Percentiles rank a stretch among this genome's conserved stretches.
These are phyloP conservation scores for Cyprinodon tularosa DNA, from an alignment of 2,113 vertebrate genomes.

Conservation along the genomic window DNA sequence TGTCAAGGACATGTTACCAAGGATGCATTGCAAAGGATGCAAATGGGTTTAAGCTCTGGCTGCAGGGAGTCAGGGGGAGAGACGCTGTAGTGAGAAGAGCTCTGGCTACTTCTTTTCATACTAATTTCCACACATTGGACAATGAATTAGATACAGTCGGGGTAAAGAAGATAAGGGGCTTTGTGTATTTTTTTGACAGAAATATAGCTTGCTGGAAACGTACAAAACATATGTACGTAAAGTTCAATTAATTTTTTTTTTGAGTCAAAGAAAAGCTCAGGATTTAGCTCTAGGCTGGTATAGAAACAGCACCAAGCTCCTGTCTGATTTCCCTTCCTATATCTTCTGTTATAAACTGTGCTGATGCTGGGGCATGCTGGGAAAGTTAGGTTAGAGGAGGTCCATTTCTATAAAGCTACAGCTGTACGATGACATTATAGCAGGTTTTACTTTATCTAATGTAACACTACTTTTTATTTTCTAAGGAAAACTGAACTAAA, in stretches of 20 bases:
- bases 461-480: too few relatives aligned
- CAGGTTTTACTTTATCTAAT: too few relatives aligned
- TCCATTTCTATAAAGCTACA: not conserved
- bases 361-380: not conserved
- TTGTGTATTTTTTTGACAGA: not conserved
- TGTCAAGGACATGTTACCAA: constrained; percentile 5
- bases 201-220: not conserved
- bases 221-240: not conserved
- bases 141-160: not conserved
- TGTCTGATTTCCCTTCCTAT: not conserved
- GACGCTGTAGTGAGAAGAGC: not conserved
- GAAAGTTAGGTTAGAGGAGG: not conserved
- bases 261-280: not conserved
- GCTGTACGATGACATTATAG: not conserved
- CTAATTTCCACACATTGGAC: not conserved
- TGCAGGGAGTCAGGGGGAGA: constrained; percentile 2
- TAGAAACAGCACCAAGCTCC: not conserved
- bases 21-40: constrained; percentile 7
- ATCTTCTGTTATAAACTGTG: not conserved
- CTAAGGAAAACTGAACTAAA: too few relatives aligned
- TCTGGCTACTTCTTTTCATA: not conserved
- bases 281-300: not conserved
- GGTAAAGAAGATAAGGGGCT: not conserved
- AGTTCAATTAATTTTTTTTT: not conserved
- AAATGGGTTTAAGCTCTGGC: constrained; percentile 1